Conservation (phyloP, 2,113 vertebrate genomes). For the Notarius lentiginosus region DNA sequence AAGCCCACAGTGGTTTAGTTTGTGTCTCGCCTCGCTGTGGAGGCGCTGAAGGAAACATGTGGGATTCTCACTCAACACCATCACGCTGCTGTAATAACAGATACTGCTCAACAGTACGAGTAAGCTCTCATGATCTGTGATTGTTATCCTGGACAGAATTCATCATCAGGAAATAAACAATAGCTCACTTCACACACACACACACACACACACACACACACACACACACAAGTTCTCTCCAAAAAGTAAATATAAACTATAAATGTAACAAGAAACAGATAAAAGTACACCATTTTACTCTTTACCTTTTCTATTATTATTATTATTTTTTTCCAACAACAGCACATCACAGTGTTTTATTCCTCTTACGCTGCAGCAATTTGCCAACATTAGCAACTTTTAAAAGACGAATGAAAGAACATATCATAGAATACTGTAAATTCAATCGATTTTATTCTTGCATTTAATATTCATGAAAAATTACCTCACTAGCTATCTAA, state of each 20-base stretch:
- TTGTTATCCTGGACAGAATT: not conserved
- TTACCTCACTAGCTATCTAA: not conserved
- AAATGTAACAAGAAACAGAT: not conserved
- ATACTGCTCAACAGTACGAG: not conserved
- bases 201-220: not conserved
- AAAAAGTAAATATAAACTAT: not conserved
- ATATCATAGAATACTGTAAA: no score
- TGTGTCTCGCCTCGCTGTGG: not conserved
- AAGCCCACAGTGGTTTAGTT: not conserved
- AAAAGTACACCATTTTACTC: not conserved
- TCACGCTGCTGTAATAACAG: not conserved
- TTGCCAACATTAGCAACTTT: no score
- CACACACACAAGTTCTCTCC: not conserved
- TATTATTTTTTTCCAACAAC: no score
- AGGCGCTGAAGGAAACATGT: conserved; percentile 12
- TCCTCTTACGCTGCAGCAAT: no score
- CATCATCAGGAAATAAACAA: not conserved
- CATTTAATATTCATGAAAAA: not conserved
- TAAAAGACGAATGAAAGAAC: no score
- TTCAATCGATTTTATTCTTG: no score
- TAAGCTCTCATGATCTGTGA: not conserved
- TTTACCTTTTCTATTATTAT: not conserved
- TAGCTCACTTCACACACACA: not conserved
- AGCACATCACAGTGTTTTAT: no score
- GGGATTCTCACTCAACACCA: not conserved